These are phyloP conservation scores for Gonioctena quinquepunctata DNA, from an alignment of 1,140 invertebrate species.

Conservation along the genomic window DNA sequence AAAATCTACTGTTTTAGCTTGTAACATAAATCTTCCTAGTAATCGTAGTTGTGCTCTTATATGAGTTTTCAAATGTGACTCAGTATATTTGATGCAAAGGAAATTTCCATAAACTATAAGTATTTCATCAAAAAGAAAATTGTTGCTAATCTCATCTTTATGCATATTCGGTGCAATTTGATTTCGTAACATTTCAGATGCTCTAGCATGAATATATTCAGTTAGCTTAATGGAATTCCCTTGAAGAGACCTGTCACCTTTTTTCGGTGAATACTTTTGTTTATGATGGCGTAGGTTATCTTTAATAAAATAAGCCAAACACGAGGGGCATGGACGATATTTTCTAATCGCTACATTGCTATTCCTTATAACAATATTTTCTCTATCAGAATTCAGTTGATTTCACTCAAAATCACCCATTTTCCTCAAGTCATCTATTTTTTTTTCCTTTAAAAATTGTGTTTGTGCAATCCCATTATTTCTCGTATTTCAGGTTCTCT, in stretches of 20 bases:
- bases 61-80: not conserved
- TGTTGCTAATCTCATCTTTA: not conserved
- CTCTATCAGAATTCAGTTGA: not conserved
- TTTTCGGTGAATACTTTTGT: not conserved
- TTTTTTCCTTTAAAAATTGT: not conserved
- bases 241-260: not conserved
- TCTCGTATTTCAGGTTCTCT: not conserved
- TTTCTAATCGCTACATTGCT: not conserved
- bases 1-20: not conserved
- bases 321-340: not conserved
- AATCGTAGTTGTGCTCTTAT: slow-evolving; percentile 1
- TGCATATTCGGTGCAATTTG: not conserved
- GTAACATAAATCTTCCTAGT: not conserved
- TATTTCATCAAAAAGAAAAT: slow-evolving; percentile 9
- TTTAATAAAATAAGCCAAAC: slow-evolving; percentile 3
- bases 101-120: not conserved
- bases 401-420: not conserved
- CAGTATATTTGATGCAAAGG: not conserved
- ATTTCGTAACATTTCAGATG: not conserved
- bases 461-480: not conserved
- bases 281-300: not conserved
- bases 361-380: not conserved
- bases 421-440: not conserved
- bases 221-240: not conserved
- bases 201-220: not conserved